Conservation (phyloP, 2,113 vertebrate genomes). For the Oriolus oriolus region DNA sequence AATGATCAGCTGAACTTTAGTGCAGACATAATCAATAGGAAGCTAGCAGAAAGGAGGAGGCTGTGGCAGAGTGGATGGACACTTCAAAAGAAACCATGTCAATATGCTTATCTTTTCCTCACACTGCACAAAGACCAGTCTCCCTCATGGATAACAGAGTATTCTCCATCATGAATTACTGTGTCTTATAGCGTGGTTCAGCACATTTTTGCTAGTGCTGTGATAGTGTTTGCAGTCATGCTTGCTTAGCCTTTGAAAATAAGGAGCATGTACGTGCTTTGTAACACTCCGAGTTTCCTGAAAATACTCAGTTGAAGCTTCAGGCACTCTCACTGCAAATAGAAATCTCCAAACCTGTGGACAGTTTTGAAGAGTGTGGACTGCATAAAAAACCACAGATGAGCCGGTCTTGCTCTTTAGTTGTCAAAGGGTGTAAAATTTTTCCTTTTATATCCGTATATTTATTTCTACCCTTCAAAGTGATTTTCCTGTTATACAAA, state of each 20-base stretch:
- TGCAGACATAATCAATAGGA: constrained; percentile 29
- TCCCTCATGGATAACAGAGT: not conserved
- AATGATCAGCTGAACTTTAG: constrained; percentile 34
- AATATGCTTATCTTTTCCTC: not conserved
- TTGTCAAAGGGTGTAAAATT: not conserved
- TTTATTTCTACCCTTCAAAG: not conserved
- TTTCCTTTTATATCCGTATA: not conserved
- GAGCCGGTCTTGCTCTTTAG: not conserved
- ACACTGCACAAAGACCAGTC: not conserved
- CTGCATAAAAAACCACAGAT: not conserved
- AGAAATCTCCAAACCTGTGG: not conserved
- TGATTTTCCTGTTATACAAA: not conserved
- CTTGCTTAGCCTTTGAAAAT: not conserved
- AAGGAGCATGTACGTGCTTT: not conserved
- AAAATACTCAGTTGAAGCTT: not conserved
- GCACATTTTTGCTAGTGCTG: not conserved
- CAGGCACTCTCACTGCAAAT: not conserved
- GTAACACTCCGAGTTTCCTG: not conserved
- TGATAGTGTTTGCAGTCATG: not conserved
- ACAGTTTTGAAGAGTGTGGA: not conserved
- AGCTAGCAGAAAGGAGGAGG: not conserved
- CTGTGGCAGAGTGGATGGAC: not conserved
- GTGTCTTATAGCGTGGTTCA: not conserved
- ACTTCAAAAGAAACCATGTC: constrained; percentile 18
- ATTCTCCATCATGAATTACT: not conserved